Percentiles rank a stretch among this genome's conserved stretches.
Conservation (phyloP, 2,797 vertebrate genomes). For the Hirundo rustica region DNA sequence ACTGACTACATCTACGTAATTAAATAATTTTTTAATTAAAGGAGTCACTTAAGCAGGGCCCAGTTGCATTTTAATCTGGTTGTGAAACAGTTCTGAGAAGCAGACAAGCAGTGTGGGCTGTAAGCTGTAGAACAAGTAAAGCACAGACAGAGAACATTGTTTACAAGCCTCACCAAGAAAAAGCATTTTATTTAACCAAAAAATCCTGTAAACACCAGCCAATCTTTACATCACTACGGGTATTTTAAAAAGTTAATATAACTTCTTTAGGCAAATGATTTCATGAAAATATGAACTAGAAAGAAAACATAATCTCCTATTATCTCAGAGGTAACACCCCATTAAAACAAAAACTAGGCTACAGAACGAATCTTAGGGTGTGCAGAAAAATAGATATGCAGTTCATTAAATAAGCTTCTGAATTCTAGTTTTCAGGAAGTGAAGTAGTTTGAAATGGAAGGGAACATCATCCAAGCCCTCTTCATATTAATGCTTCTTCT, state of each 20-base stretch:
- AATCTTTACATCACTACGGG: neutral
- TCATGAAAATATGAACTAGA: neutral
- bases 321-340: neutral
- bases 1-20: neutral
- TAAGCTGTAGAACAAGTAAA: neutral
- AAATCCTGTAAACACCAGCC: neutral
- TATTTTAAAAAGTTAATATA: neutral
- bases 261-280: neutral
- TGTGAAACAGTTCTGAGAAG: constrained; percentile 34
- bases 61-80: neutral
- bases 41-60: neutral
- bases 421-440: neutral
- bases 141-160: neutral
- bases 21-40: neutral
- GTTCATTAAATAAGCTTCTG: neutral
- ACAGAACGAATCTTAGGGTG: neutral
- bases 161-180: neutral
- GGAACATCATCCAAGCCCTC: neutral
- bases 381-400: neutral
- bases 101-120: neutral
- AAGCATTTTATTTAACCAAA: neutral
- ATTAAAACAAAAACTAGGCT: neutral
- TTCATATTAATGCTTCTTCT: neutral
- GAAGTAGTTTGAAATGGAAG: neutral
- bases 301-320: neutral